Evolutionary conservation across 2,113 vertebrate species (phyloP).

Genomic region (Tautogolabrus adspersus): DNA sequence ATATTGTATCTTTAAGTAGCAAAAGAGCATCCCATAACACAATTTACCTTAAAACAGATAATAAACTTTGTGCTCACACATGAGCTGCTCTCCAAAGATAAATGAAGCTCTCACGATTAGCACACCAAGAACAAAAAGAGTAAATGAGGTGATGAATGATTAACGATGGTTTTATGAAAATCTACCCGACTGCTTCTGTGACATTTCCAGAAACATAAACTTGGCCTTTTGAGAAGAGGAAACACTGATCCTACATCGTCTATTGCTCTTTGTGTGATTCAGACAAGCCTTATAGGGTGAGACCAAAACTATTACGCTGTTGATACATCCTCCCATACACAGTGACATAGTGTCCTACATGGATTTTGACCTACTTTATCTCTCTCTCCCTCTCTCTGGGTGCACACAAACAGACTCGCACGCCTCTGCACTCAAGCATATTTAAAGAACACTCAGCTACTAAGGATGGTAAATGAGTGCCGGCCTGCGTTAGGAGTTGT

Average conservation of each 20-base stretch:
- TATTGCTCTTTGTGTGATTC: slow-evolving; percentile 34
- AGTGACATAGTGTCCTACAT: slow-evolving; percentile 63
- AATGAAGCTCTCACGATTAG: background rate
- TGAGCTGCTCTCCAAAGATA: background rate
- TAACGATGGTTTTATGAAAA: slow-evolving; percentile 1
- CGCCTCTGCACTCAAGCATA: slow-evolving; percentile 69
- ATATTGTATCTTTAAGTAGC: too few relatives aligned
- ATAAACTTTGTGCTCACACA: background rate
- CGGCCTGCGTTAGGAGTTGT: slow-evolving; percentile 51
- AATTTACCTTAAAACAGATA: background rate
- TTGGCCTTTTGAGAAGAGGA: background rate
- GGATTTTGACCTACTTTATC: slow-evolving; percentile 72
- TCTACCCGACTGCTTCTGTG: slow-evolving; percentile 1
- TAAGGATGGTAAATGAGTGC: slow-evolving; percentile 69
- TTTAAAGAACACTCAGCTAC: slow-evolving; percentile 71
- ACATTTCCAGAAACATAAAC: slow-evolving; percentile 1
- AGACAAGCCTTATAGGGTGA: slow-evolving; percentile 34
- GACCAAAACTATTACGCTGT: slow-evolving; percentile 44
- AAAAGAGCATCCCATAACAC: background rate
- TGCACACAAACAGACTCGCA: slow-evolving; percentile 32
- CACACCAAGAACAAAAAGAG: slow-evolving; percentile 6
- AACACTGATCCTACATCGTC: background rate
- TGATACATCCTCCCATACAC: slow-evolving; percentile 38
- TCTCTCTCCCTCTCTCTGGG: slow-evolving; percentile 22
- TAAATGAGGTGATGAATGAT: slow-evolving; percentile 7